Percentiles rank a stretch among this genome's conserved stretches.
phyloP scores from a whole-genome alignment of 2,797 vertebrate species.

The Hybognathus amarus region DNA sequence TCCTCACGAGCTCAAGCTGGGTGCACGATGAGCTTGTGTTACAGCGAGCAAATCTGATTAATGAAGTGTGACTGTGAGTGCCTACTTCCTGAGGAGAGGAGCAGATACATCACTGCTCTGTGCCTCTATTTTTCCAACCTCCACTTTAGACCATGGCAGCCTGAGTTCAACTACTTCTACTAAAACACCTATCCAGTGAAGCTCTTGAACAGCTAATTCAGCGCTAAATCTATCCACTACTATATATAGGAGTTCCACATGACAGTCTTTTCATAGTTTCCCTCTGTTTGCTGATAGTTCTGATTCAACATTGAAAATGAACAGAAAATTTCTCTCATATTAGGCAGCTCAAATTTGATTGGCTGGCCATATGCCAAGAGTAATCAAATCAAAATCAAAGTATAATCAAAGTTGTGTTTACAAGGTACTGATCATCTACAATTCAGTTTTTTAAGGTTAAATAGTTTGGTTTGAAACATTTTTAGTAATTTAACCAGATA shows the following conservation, averaged over 20 bases:
- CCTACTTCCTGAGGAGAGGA: constrained; percentile 67
- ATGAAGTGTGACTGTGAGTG: constrained; percentile 70
- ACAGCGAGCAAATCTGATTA: constrained; percentile 69
- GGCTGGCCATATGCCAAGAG: neutral
- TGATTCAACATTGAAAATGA: neutral
- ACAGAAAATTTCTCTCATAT: neutral
- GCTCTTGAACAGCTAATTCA: neutral
- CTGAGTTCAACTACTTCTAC: constrained; percentile 27
- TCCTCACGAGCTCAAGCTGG: constrained; percentile 66
- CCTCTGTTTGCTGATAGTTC: neutral
- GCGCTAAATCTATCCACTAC: neutral
- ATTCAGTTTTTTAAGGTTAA: too few relatives aligned
- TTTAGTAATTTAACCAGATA: neutral
- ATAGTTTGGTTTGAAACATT: neutral
- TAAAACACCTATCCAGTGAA: constrained; percentile 14
- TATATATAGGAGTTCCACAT: neutral
- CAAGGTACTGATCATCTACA: too few relatives aligned
- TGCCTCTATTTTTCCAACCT: constrained; percentile 43
- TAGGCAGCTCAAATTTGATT: neutral
- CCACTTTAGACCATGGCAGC: constrained; percentile 35
- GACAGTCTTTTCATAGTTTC: neutral
- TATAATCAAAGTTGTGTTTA: neutral
- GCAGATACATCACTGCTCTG: constrained; percentile 45
- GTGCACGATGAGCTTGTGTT: constrained; percentile 63
- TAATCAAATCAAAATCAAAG: neutral